Evolutionary conservation across 2,113 vertebrate species (phyloP).

Genomic region (Salvator merianae): DNA sequence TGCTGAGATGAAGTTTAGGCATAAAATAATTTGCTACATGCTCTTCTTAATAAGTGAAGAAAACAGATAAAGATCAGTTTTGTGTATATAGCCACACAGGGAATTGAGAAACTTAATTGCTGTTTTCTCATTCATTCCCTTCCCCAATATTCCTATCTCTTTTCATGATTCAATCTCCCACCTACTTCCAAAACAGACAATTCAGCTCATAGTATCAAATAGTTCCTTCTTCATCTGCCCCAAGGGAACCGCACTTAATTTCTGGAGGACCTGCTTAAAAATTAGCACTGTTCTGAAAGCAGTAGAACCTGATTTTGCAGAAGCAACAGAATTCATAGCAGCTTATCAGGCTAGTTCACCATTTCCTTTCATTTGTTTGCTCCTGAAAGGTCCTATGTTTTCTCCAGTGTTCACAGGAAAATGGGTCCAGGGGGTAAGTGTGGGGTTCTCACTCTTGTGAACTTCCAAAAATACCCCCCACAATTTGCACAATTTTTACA

Average conservation of each 20-base stretch:
- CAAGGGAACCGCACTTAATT: not conserved
- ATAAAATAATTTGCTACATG: conserved; percentile 56
- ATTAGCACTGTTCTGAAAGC: not conserved
- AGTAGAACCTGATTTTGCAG: not conserved
- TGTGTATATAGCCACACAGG: not conserved
- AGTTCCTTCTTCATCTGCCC: not conserved
- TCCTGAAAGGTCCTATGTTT: too few species aligned
- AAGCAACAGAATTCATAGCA: not conserved
- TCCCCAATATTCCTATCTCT: fast-evolving
- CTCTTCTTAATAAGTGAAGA: conserved; percentile 43
- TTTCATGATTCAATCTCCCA: not conserved
- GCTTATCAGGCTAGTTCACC: too few species aligned
- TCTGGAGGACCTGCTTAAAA: not conserved
- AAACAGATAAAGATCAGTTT: conserved; percentile 27
- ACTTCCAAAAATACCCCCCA: too few species aligned
- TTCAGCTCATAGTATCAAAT: not conserved
- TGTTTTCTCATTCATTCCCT: not conserved
- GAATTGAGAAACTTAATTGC: not conserved
- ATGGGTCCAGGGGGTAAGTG: too few species aligned
- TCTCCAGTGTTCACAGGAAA: too few species aligned
- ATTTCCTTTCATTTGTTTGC: too few species aligned
- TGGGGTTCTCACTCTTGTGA: too few species aligned
- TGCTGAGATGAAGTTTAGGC: conserved; percentile 49
- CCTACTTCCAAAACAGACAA: not conserved
- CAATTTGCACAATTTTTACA: too few species aligned